These are phyloP conservation scores for Aurelia sp. DNA, from an alignment of 30 jellyfish, hydroid and myxozoan species.

Conservation along the genomic window DNA sequence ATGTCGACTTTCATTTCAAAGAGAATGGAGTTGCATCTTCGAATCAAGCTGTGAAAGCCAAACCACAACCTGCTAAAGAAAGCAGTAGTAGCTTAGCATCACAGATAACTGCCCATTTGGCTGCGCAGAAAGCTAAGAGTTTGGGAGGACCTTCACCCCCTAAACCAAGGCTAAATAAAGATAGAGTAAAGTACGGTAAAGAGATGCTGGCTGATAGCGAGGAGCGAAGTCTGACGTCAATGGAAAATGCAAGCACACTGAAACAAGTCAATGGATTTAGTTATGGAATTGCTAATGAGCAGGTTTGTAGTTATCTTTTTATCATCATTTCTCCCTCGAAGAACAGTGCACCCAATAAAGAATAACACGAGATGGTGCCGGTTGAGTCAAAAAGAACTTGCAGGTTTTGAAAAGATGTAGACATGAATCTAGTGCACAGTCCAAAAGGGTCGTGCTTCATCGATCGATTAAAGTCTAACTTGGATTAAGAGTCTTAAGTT, in stretches of 20 bases:
- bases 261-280: slow-evolving; percentile 64
- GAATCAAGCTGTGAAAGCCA: background rate
- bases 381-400: no score
- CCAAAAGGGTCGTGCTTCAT: no score
- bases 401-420: no score
- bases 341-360: no score
- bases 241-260: slow-evolving; percentile 34
- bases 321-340: background rate
- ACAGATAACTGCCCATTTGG: slow-evolving; percentile 23
- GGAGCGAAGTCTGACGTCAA: slow-evolving; percentile 51
- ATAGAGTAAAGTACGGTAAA: background rate
- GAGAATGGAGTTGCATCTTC: background rate
- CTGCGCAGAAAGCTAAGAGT: slow-evolving; percentile 13
- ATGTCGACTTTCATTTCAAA: slow-evolving; percentile 20
- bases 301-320: slow-evolving; percentile 34
- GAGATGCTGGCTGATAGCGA: background rate
- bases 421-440: no score
- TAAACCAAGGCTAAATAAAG: no score
- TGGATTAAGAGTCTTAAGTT: no score
- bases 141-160: no score
- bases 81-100: slow-evolving; percentile 26
- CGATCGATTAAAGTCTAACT: no score
- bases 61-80: background rate
- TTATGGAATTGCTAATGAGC: slow-evolving; percentile 56
- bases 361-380: no score